Base-by-base conservation (phyloP, 2,888 invertebrate species). In the Netelia virgata region DNA sequence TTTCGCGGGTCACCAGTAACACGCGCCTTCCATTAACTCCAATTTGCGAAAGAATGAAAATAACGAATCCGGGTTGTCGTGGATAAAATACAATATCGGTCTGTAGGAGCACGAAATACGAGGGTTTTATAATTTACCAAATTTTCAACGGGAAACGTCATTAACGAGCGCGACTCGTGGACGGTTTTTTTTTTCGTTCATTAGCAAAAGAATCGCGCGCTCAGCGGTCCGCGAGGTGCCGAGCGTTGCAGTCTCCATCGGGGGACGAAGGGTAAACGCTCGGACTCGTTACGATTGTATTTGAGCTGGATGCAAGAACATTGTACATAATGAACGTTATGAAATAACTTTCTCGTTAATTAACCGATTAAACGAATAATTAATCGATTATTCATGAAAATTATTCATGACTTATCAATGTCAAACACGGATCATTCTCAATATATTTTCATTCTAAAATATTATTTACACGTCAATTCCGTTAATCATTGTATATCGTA, bases 31-130 rank as follows among this genome's bases (percentile, higher is more conserved):
- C 77, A 81, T 81, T 78, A 84, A 82, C 77, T 74, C 50, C 69
- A 77, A 69, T 77, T 78, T 74, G 69, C 64, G 18, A 70, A 70
- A 23, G 53, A 81, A 77, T 41, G 16, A 73, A 76, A 74, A 74
- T 74, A 84, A 82, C 81, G 70, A 82, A 82, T 70, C 73, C 23
- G 73, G 73, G 64, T 84, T 84, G 47, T 59, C 50, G 20, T 50
- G 55, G 68, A 28, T 81, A 61, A 63, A 81, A 53, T 81, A 73
- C 61, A 63, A 73, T 77, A 76, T 68, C 10, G 18, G 23, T 28
- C 9, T 20, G 59, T 59, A 10, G 14, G n/a, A 18, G 9, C 50
- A 18, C 41, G 20, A 53, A 18, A 43, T 47, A 16, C 61, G 59
- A 47, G n/a, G 59, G 47, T 20, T 77, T 43, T 61, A 84, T 70